Evolutionary conservation across 2,797 vertebrate genomes (phyloP).

Genomic region (Eospalax fontanierii): DNA sequence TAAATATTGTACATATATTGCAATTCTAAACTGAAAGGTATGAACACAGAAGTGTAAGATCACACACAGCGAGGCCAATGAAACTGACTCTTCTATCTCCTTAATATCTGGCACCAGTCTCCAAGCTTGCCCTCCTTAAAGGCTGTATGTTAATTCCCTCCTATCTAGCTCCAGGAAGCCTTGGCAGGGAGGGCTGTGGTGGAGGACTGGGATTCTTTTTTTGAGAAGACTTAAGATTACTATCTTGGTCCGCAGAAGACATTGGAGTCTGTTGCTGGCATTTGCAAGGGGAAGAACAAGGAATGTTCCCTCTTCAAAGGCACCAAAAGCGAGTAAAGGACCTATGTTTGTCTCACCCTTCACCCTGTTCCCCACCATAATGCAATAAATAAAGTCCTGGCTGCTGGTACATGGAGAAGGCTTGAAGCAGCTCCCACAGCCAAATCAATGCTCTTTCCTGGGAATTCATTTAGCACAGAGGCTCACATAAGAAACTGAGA

Average conservation of each 20-base stretch:
- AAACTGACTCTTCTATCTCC: neutral
- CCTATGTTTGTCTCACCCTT: neutral
- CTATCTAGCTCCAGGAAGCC: slow-evolving; percentile 32
- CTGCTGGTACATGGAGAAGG: neutral
- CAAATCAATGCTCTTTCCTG: neutral
- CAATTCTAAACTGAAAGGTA: slow-evolving; percentile 15
- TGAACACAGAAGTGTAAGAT: neutral
- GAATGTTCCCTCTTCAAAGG: slow-evolving; percentile 73
- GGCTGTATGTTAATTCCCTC: neutral
- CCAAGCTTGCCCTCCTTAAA: neutral
- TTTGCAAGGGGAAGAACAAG: slow-evolving; percentile 34
- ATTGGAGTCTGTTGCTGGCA: neutral
- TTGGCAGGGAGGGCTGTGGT: neutral
- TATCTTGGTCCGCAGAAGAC: slow-evolving; percentile 59
- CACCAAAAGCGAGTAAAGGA: slow-evolving; percentile 60
- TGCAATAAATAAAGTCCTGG: slow-evolving; percentile 54
- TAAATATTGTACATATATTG: neutral
- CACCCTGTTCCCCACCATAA: slow-evolving; percentile 26
- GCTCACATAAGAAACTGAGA: neutral
- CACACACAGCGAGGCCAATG: neutral
- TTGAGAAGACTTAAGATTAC: slow-evolving; percentile 63
- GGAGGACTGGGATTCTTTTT: slow-evolving; percentile 23
- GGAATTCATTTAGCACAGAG: neutral
- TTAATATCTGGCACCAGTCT: neutral
- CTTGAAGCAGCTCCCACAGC: neutral